Conservation (phyloP, 2,113 vertebrate species). For the Nycticebus coucang region DNA sequence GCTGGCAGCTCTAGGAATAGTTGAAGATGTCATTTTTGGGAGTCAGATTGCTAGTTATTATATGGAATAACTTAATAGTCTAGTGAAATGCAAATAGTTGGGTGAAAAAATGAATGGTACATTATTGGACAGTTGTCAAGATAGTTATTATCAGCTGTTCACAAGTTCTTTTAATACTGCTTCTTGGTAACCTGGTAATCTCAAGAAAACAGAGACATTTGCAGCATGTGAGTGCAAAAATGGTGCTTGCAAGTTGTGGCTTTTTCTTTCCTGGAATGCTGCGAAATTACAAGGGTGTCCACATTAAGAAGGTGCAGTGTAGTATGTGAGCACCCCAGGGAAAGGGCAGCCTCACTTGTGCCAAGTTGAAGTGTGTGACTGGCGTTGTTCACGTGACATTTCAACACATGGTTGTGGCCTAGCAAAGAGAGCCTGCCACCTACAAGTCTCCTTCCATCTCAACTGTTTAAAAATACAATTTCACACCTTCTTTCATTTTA, state of each 20-base stretch:
- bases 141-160: background rate
- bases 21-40: background rate
- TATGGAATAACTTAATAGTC: constrained; percentile 7
- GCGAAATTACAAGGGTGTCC: background rate
- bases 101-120: constrained; percentile 39
- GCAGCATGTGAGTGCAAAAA: background rate
- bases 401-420: constrained; percentile 4
- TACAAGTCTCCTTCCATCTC: constrained; percentile 7
- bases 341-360: background rate
- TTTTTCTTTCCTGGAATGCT: constrained; percentile 17
- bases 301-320: background rate
- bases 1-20: background rate
- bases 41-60: background rate
- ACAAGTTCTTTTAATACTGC: constrained; percentile 11
- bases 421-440: constrained; percentile 9
- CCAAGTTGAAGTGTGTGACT: constrained; percentile 5
- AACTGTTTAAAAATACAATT: constrained; percentile 72
- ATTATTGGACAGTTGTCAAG: background rate
- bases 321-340: background rate
- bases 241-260: background rate
- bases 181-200: background rate
- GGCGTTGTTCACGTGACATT: background rate
- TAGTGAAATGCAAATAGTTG: background rate
- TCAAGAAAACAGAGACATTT: constrained; percentile 34
- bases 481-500: constrained; percentile 62